A percentile compares a stretch with the other conserved stretches of the same genome.
These are phyloP conservation scores for Spongilla lacustris DNA, from an alignment of 37 sponge, comb jelly and placozoan species.

Conservation along the genomic window DNA sequence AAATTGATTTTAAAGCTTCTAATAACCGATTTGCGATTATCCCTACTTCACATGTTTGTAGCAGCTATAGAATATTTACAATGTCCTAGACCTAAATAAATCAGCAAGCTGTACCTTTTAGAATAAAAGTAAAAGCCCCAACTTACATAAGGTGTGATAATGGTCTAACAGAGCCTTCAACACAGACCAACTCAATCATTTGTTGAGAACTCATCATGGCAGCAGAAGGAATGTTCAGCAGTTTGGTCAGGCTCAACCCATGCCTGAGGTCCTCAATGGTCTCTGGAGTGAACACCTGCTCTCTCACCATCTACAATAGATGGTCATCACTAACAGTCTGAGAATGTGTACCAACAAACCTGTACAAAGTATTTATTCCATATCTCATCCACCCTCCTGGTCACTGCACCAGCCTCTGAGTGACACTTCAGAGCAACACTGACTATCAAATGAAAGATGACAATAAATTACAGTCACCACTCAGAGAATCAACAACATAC, in stretches of 20 bases:
- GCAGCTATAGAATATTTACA: no score
- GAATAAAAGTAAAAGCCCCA: no score
- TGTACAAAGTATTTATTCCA: background rate
- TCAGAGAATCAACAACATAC: constrained; percentile 17
- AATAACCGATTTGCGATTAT: no score
- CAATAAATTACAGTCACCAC: background rate
- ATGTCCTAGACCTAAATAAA: no score
- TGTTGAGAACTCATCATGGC: background rate
- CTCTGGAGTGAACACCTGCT: background rate
- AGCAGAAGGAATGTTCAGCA: background rate
- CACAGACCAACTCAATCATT: background rate
- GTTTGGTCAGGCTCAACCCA: background rate
- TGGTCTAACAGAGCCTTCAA: background rate
- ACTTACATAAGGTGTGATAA: background rate
- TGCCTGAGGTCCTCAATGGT: background rate
- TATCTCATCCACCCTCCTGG: background rate
- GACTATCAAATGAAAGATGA: background rate
- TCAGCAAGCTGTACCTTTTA: no score
- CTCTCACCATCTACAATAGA: background rate
- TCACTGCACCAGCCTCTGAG: background rate
- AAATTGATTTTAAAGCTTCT: no score
- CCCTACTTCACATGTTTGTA: no score
- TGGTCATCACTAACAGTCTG: background rate
- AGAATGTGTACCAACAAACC: background rate
- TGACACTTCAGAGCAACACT: background rate